Percentiles rank a stretch among this genome's conserved stretches.
phyloP scores from a whole-genome alignment of 2,888 invertebrate species.

The Drosophila anomelani region DNA sequence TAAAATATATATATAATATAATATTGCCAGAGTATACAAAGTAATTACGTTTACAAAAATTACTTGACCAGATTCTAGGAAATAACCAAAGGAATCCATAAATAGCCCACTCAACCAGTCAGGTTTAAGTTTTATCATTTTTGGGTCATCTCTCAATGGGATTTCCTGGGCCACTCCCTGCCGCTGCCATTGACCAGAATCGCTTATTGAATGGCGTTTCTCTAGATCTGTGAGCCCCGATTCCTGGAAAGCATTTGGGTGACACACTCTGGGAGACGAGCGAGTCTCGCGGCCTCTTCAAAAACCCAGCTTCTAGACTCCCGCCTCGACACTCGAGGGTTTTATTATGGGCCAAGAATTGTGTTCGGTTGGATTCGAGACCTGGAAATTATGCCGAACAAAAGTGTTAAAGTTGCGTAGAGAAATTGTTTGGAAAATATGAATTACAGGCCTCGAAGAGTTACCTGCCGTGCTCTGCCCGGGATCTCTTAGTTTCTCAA shows the following conservation, averaged over 20 bases:
- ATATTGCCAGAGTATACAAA: not conserved
- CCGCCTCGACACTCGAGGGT: conserved; percentile 42
- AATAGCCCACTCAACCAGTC: conserved; percentile 20
- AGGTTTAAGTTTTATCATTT: conserved; percentile 26
- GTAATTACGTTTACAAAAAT: not conserved
- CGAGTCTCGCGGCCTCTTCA: conserved; percentile 53
- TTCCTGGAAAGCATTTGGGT: conserved; percentile 52
- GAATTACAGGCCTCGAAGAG: conserved; percentile 70
- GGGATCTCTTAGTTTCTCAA: conserved; percentile 14
- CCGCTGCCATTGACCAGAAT: conserved; percentile 39
- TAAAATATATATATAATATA: not conserved
- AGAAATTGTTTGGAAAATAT: conserved; percentile 77
- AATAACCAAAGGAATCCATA: conserved; percentile 17
- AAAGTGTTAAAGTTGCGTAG: conserved; percentile 76
- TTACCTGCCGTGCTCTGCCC: conserved; percentile 50
- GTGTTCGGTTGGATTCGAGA: conserved; percentile 39
- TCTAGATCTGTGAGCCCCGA: conserved; percentile 18
- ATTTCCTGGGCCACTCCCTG: conserved; percentile 40
- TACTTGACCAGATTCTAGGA: not conserved
- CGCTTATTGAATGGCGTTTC: conserved; percentile 47
- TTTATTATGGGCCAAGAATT: conserved; percentile 54
- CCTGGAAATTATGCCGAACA: conserved; percentile 66
- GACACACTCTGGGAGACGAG: conserved; percentile 30
- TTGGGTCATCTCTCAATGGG: conserved; percentile 49
- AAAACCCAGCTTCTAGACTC: conserved; percentile 39